Conservation (phyloP, 2,888 invertebrate genomes). For the Eurois occulta region DNA sequence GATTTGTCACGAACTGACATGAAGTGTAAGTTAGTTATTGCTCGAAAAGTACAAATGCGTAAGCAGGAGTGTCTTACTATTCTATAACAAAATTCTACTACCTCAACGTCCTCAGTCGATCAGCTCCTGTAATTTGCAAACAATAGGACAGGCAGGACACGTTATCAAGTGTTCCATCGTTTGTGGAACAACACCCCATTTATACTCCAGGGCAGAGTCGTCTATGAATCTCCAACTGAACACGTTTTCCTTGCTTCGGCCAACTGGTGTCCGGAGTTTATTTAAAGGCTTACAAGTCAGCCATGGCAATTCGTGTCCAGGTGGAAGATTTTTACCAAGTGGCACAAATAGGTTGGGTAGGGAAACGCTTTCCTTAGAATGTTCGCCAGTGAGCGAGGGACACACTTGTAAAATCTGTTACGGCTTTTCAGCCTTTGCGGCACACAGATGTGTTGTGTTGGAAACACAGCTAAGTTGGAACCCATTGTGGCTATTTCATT, state of each 20-base stretch:
- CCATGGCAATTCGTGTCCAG: not conserved
- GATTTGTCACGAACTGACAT: not conserved
- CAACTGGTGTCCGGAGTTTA: not conserved
- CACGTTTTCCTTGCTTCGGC: too few relatives aligned
- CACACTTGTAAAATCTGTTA: not conserved
- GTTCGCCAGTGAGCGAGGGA: not conserved
- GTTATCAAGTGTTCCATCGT: not conserved
- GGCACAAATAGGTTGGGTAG: not conserved
- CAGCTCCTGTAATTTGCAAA: not conserved
- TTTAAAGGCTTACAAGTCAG: not conserved
- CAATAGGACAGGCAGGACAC: not conserved
- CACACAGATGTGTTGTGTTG: too few relatives aligned
- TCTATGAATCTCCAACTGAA: not conserved
- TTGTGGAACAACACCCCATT: not conserved
- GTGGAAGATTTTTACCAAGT: not conserved
- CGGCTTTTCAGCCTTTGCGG: not conserved
- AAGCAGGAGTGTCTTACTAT: slow-evolving; percentile 4
- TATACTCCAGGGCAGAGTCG: not conserved
- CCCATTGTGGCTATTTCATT: not conserved
- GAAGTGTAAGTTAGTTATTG: slow-evolving; percentile 4
- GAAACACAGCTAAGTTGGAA: not conserved
- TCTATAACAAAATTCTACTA: not conserved
- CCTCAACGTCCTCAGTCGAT: not conserved
- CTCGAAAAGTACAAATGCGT: not conserved
- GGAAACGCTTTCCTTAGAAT: not conserved